Evolutionary conservation across 2,888 invertebrate genomes (phyloP), one percentile per base, ranked within the genome.

Genomic region (Andrena bicolor): DNA sequence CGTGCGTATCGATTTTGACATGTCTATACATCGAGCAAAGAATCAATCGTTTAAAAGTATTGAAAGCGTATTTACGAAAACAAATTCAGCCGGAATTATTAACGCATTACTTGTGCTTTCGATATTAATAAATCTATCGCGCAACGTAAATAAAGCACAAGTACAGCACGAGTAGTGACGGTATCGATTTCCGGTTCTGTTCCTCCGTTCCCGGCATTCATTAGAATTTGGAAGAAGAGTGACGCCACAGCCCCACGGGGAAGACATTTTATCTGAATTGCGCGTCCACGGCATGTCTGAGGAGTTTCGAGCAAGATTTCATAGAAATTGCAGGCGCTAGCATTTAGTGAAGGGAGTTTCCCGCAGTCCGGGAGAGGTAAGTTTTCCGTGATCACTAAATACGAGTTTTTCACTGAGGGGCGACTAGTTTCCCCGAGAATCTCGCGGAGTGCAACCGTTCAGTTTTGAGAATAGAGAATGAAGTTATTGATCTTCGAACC

Each of bases 231-330:
- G 80, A 74, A 83, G 83, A 79, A 78, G 81, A 82, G 86, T 78
- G 86, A 86, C 86, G 86, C 86, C 85, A 81, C 82, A 72, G 78
- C 77, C 70, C 78, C 66, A 53, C 32, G 70, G 35, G 72, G 86
- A 83, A 82, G 86, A 86, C 86, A 86, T 86, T 86, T 86, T 86
- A 82, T 48, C 71, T 80, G 74, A 68, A 61, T 77, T 68, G 82
- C 76, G 77, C 72, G 76, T 82, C 86, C 68, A 66, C 76, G 75
- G 79, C 78, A 76, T 68, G 76, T 58, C 48, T 30, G 41, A 66
- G n/a, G 2, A 68, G 48, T 66, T 66, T 49, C 10, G 30, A 56
- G 68, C 32, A n/a, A 66, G 53, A 61, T 66, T 48, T 23, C 8
- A 5, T 58, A 56, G 1, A 56, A 58, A 60, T 66, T 56, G 35